A percentile compares a stretch with the other conserved stretches of the same genome.
Evolutionary conservation across 2,888 invertebrate genomes (phyloP).

Genomic region (Dichetophora obliterata): DNA sequence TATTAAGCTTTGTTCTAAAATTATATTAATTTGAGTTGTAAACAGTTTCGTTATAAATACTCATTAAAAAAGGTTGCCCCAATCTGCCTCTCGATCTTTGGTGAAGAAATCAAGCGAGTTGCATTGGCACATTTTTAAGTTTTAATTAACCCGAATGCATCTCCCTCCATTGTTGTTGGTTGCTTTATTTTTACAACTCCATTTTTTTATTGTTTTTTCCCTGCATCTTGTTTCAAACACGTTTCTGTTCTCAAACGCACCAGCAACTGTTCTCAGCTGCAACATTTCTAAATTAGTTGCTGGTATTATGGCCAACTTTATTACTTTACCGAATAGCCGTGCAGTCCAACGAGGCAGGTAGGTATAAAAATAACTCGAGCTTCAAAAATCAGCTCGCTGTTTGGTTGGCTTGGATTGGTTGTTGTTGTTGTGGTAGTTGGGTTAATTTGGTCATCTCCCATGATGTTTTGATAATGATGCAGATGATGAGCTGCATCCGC

Average conservation of each 20-base stretch:
- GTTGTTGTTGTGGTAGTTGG: not conserved
- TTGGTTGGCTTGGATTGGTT: conserved; percentile 5
- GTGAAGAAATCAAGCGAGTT: not conserved
- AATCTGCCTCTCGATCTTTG: not conserved
- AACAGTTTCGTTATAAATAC: too few species aligned
- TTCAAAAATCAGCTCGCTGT: not conserved
- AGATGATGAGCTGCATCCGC: conserved; percentile 18
- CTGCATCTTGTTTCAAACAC: not conserved
- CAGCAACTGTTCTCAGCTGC: not conserved
- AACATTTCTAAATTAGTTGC: conserved; percentile 14
- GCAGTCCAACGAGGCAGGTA: not conserved
- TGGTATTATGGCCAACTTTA: conserved; percentile 24
- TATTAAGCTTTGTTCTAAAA: too few species aligned
- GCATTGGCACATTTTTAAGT: not conserved
- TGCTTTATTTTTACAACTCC: conserved; percentile 13
- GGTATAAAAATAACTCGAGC: conserved; percentile 6
- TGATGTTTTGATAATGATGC: conserved; percentile 63
- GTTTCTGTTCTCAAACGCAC: not conserved
- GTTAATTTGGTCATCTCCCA: conserved; percentile 64
- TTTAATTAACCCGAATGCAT: conserved; percentile 10
- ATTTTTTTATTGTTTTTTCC: conserved; percentile 2
- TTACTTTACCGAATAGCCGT: not conserved
- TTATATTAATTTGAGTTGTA: too few species aligned
- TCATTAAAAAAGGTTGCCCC: not conserved
- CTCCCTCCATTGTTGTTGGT: not conserved